Evolutionary conservation across 2,113 vertebrate species (phyloP).

Genomic region (Ictalurus punctatus): DNA sequence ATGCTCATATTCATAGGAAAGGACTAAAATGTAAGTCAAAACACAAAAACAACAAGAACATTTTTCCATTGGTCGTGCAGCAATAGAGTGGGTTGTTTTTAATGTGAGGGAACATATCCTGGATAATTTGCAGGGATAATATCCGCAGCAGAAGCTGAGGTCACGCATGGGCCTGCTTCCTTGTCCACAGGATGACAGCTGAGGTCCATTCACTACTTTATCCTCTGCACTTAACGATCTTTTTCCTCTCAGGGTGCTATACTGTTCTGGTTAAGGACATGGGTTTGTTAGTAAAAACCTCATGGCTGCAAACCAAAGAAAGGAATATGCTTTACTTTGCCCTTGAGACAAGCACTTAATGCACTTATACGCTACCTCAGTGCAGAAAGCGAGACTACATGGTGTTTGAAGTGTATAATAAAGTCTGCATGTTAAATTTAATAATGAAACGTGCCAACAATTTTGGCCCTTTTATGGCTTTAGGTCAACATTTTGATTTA

Average conservation of each 20-base stretch:
- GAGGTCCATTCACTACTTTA: conserved; percentile 32
- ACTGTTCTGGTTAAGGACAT: conserved; percentile 19
- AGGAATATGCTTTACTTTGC: conserved; percentile 39
- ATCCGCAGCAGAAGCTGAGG: conserved; percentile 69
- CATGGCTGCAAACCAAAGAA: conserved; percentile 23
- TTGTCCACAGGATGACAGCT: conserved; percentile 31
- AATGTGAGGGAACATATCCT: conserved; percentile 63
- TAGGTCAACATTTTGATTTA: conserved; percentile 25
- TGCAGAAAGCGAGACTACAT: conserved; percentile 8
- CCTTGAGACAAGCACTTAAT: conserved; percentile 23
- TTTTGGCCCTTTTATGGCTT: not conserved
- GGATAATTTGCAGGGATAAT: conserved; percentile 68
- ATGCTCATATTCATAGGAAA: conserved; percentile 57
- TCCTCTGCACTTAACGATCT: conserved; percentile 30
- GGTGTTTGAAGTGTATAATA: conserved; percentile 17
- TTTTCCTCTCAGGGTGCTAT: conserved; percentile 23
- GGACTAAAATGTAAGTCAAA: conserved; percentile 65
- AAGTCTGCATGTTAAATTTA: conserved; percentile 30
- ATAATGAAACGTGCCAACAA: conserved; percentile 15
- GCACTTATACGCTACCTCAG: conserved; percentile 25
- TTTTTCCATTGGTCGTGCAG: conserved; percentile 69
- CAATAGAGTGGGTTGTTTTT: conserved; percentile 60
- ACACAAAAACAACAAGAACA: conserved; percentile 68
- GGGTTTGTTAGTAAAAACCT: conserved; percentile 22
- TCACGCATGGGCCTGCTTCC: conserved; percentile 66